These are phyloP conservation scores for Melanotus villosus DNA, from an alignment of 2,888 invertebrate genomes.

Conservation along the genomic window DNA sequence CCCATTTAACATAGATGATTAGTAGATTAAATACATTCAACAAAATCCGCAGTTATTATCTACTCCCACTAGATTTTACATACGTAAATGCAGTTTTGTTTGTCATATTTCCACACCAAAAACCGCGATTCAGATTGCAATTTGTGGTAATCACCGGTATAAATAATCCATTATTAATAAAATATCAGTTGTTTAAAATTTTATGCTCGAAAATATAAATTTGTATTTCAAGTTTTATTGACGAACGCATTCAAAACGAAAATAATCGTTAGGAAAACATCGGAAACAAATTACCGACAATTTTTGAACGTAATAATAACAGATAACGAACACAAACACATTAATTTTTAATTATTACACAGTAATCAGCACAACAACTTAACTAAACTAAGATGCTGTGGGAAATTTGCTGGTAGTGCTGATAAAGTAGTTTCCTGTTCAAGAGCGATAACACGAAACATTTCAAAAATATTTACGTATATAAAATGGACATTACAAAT, in stretches of 20 bases:
- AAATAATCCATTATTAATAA: constrained; percentile 20
- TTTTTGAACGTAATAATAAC: not conserved
- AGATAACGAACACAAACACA: constrained; percentile 7
- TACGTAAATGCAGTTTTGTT: constrained; percentile 16
- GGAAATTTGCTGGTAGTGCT: constrained; percentile 29
- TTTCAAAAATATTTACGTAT: constrained; percentile 23
- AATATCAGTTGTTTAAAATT: not conserved
- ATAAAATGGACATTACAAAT: not conserved
- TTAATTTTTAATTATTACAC: constrained; percentile 27
- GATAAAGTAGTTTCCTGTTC: constrained; percentile 35
- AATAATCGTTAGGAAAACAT: no score
- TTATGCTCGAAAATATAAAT: not conserved
- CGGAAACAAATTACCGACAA: not conserved
- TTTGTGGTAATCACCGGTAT: constrained; percentile 22
- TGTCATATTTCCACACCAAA: constrained; percentile 34
- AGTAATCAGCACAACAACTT: constrained; percentile 17
- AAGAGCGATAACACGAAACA: constrained; percentile 18
- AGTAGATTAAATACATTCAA: not conserved
- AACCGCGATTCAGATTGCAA: constrained; percentile 29
- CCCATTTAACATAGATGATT: not conserved
- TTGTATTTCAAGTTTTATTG: not conserved
- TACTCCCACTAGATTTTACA: constrained; percentile 13
- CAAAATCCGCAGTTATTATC: constrained; percentile 8
- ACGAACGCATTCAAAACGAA: no score
- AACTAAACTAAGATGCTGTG: constrained; percentile 39